Conservation (phyloP, 2,797 vertebrate species). For the Centroberyx gerrardi region DNA sequence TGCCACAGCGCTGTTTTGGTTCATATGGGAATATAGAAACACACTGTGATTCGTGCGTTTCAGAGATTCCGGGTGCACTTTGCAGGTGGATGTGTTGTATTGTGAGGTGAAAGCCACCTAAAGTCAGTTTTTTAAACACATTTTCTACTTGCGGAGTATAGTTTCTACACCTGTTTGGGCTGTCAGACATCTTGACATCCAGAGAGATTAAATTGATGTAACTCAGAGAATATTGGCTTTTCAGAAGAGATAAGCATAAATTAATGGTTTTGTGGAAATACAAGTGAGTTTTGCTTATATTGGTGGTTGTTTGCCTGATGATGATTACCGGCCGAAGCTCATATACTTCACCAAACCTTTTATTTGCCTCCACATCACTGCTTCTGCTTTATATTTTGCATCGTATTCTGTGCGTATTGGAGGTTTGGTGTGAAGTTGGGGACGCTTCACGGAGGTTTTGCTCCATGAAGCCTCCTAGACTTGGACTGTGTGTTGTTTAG, state of each 20-base stretch:
- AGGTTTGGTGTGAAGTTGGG: constrained; percentile 15
- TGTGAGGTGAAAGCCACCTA: not conserved
- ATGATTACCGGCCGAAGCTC: not conserved
- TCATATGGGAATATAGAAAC: not conserved
- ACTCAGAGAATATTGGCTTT: not conserved
- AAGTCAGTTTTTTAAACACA: not conserved
- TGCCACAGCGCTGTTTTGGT: not conserved
- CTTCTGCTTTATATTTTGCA: no score
- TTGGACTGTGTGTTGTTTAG: not conserved
- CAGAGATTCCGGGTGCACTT: not conserved
- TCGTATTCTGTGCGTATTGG: constrained; percentile 5
- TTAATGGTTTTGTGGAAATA: not conserved
- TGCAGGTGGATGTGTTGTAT: not conserved
- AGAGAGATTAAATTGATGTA: not conserved
- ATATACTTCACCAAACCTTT: no score
- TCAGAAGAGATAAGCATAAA: not conserved
- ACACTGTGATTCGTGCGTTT: not conserved
- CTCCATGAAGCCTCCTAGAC: not conserved
- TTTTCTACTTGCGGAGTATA: not conserved
- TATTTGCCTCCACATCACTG: no score
- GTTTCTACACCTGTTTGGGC: no score
- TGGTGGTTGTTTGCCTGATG: not conserved
- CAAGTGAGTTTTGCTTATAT: not conserved
- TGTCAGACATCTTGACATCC: not conserved
- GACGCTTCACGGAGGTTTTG: not conserved